Percentiles rank a stretch among this genome's conserved stretches.
phyloP scores from a whole-genome alignment of 2,797 vertebrate genomes.

The Dendrocincla tyrannina region DNA sequence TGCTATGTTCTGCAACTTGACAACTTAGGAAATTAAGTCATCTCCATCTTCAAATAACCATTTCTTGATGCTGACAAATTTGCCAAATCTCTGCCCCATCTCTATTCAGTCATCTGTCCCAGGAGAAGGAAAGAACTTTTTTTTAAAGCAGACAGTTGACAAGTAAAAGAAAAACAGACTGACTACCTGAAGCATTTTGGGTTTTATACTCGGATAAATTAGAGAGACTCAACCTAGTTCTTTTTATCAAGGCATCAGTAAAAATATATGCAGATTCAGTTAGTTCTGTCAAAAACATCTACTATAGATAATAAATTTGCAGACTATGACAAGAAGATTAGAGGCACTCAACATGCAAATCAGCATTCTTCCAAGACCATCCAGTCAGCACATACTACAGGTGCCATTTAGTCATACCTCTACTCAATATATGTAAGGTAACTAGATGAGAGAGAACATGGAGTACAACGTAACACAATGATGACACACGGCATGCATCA shows the following conservation, averaged over 20 bases:
- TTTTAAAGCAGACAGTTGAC: constrained; percentile 32
- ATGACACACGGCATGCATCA: not conserved
- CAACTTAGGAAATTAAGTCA: constrained; percentile 60
- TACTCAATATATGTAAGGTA: not conserved
- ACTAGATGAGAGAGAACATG: not conserved
- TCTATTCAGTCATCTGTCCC: constrained; percentile 49
- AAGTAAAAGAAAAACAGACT: constrained; percentile 39
- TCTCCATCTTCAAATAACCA: constrained; percentile 55
- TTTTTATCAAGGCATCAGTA: not conserved
- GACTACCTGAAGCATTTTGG: constrained; percentile 16
- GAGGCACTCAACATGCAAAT: constrained; percentile 35
- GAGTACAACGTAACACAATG: not conserved
- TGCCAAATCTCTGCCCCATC: constrained; percentile 41
- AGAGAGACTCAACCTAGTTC: not conserved
- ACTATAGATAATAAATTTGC: constrained; percentile 17
- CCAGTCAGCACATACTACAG: not conserved
- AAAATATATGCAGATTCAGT: constrained; percentile 38
- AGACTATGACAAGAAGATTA: constrained; percentile 55
- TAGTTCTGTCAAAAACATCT: constrained; percentile 50
- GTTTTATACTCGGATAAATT: constrained; percentile 45
- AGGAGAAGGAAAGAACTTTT: constrained; percentile 28
- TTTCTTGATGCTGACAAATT: constrained; percentile 52
- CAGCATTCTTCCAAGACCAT: constrained; percentile 6
- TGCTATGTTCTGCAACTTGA: constrained; percentile 67
- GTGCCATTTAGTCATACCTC: not conserved